Evolutionary conservation across 2,888 invertebrate species (phyloP).

Genomic region (Scotopteryx bipunctaria): DNA sequence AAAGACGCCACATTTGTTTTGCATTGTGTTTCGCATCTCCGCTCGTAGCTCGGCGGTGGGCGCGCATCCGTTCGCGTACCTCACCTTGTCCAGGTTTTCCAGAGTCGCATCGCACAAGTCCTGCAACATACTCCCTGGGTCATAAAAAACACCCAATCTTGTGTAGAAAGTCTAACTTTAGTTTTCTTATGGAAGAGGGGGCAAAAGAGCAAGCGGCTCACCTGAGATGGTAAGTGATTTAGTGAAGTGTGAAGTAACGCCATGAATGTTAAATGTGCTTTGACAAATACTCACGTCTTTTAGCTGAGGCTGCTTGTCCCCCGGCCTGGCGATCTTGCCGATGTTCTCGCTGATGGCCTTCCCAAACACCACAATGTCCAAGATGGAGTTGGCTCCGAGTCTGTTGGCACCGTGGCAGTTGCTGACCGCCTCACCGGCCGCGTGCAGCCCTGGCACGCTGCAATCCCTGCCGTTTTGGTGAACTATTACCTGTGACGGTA

Average conservation of each 20-base stretch:
- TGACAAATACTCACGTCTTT: constrained; percentile 87
- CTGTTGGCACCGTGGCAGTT: constrained; percentile 99
- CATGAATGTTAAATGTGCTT: no score
- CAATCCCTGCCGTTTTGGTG: constrained; percentile 84
- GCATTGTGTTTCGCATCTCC: constrained; percentile 97
- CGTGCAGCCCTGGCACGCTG: constrained; percentile 93
- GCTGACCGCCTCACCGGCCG: constrained; percentile 96
- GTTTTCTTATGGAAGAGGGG: no score
- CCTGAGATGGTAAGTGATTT: no score
- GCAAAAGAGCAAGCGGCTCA: no score
- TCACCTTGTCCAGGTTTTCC: constrained; percentile 92
- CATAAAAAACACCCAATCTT: no score
- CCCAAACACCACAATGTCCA: constrained; percentile 99
- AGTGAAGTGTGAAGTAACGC: no score
- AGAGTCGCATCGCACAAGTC: constrained; percentile 94
- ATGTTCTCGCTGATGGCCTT: constrained; percentile 96
- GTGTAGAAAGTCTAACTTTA: no score
- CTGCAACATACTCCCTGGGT: no score
- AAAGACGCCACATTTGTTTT: constrained; percentile 98
- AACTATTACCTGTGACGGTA: constrained; percentile 80
- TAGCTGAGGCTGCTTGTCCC: constrained; percentile 88
- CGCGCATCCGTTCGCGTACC: constrained; percentile 89
- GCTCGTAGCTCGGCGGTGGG: constrained; percentile 91
- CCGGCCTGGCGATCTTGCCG: constrained; percentile 90
- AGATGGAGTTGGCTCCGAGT: constrained; percentile 97